phyloP scores from a whole-genome alignment of 1,140 invertebrate genomes.

The Drosophila albomicans region DNA sequence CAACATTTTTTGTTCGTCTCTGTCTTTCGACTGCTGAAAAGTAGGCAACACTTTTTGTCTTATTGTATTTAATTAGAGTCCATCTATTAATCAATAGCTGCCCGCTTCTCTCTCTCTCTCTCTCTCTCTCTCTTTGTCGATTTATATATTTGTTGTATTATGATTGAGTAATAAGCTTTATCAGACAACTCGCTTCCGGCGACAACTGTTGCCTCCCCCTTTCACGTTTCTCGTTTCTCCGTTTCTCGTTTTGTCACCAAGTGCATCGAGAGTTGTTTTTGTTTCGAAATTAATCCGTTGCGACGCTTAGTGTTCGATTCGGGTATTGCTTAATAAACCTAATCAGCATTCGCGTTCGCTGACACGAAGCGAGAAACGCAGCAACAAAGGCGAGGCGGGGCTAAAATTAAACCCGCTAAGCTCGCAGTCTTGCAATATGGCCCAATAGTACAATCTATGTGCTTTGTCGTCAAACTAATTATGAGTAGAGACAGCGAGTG shows the following conservation, averaged over 20 bases:
- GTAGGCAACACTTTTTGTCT: conserved; percentile 1
- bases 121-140: neutral
- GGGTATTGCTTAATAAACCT: conserved; percentile 25
- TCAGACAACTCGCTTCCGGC: neutral
- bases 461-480: conserved; percentile 61
- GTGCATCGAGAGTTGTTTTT: neutral
- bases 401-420: conserved; percentile 27
- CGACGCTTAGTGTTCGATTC: neutral
- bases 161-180: conserved; percentile 28
- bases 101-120: neutral
- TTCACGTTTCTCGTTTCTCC: neutral
- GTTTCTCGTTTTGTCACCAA: neutral
- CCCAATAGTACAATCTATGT: conserved; percentile 11
- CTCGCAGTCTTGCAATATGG: conserved; percentile 14
- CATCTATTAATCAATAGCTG: conserved; percentile 36
- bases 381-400: conserved; percentile 1
- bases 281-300: neutral
- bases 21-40: neutral
- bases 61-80: conserved; percentile 42
- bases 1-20: too few species aligned
- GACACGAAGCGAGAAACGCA: neutral
- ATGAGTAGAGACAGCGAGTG: conserved; percentile 32
- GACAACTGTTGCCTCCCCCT: neutral
- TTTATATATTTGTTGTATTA: neutral
- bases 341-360: conserved; percentile 13